phyloP scores from a whole-genome alignment of 1,140 invertebrate species.

The Zaprionus africanus region DNA sequence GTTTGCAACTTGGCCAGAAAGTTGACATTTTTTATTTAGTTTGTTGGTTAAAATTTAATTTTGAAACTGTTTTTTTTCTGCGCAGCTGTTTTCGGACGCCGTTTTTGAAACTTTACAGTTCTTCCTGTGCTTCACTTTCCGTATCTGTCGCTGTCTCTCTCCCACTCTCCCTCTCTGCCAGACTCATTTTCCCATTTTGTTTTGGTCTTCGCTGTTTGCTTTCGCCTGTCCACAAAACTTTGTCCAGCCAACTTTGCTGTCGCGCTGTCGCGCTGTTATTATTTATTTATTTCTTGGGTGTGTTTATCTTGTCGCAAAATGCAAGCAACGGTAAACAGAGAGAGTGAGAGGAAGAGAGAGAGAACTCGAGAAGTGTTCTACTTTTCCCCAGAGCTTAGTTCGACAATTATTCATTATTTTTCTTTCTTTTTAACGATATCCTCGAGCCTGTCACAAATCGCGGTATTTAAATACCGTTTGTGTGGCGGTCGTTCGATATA shows the following conservation, averaged over 20 bases:
- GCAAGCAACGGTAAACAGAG: constrained; percentile 60
- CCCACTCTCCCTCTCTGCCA: background rate
- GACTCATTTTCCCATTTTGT: background rate
- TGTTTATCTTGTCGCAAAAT: constrained; percentile 63
- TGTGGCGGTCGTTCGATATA: constrained; percentile 11
- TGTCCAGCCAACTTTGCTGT: constrained; percentile 35
- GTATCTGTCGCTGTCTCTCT: background rate
- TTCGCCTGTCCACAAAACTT: constrained; percentile 43
- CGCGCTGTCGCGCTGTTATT: constrained; percentile 29
- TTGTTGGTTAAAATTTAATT: constrained; percentile 3
- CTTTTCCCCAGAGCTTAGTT: constrained; percentile 32
- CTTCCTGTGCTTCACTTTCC: constrained; percentile 25
- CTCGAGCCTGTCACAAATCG: constrained; percentile 17
- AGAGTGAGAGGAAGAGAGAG: background rate
- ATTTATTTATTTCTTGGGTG: constrained; percentile 44
- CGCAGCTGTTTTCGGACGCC: constrained; percentile 56
- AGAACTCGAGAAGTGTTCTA: background rate
- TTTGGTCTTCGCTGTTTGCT: constrained; percentile 11
- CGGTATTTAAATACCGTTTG: constrained; percentile 17
- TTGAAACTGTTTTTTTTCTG: constrained; percentile 34
- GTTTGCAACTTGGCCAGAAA: constrained; percentile 30
- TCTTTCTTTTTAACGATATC: background rate
- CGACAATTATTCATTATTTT: constrained; percentile 49
- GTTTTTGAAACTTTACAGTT: constrained; percentile 65
- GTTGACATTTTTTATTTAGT: constrained; percentile 14